Evolutionary conservation across 64 coral and sea anemone genomes (phyloP), one percentile per base, ranked within the genome.

Genomic region (Catalaphyllia jardinei): DNA sequence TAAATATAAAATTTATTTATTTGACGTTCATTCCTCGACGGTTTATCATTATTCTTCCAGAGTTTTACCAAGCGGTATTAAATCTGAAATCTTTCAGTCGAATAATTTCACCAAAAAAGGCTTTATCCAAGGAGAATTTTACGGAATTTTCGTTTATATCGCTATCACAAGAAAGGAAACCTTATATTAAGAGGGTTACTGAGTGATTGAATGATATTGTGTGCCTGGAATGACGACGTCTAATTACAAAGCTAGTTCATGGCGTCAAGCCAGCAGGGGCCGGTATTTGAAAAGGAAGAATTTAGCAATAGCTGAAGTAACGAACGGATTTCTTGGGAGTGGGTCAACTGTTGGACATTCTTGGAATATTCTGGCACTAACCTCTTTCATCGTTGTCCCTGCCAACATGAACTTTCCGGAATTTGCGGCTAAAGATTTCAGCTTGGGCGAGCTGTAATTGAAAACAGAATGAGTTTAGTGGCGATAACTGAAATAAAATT

Each of bases 381-480:
- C 90, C 90, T 92, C 75, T 71, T 86, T 87, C 28, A 80, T 22
- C 25, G 90, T 75, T 33, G 49, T 92, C 18, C 82, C 90, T 22
- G 90, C 90, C 18, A 92, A 74, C 12, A 92, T 87, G 76, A 57
- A 87, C 27, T 71, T 92, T 8, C 90, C 90, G 72, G 75, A 79
- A n/a, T 67, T 63, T 29, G 81, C 63, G 39, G 62, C 57, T 12
- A 86, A 62, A 11, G 90, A 86, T 63, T 51, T 92, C 20, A 69
- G 57, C 54, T 92, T 92, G n/a, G 86, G 72, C 24, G 90, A 77
- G 29, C 90, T 92, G 60, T 8, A 57, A 82, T 31, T 50, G 28
- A 54, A 82, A 69, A 73, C 24, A 62, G n/a, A 86, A 28, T 8
- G 25, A n/a, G 22, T 24, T 28, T 69, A 69, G 22, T 46, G 15